A percentile compares a stretch with the other conserved stretches of the same genome.
These are phyloP conservation scores for Calyptommatus sinebrachiatus DNA, from an alignment of 2,113 vertebrate species.

Conservation along the genomic window DNA sequence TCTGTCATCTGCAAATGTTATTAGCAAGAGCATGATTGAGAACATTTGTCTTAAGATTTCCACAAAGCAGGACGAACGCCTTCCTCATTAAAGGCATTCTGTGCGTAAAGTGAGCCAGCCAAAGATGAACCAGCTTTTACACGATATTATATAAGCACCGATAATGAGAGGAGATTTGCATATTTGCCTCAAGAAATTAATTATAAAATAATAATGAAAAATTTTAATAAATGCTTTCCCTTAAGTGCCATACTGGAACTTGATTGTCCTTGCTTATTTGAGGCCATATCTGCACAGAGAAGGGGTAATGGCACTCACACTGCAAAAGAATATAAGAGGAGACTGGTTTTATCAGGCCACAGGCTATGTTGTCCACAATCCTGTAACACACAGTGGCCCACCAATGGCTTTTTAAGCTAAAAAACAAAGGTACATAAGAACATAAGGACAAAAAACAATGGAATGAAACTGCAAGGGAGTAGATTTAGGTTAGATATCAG, in stretches of 20 bases:
- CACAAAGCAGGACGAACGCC: neutral
- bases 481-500: too few species aligned
- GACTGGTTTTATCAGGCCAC: too few species aligned
- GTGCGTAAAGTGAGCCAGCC: neutral
- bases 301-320: too few species aligned
- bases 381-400: too few species aligned
- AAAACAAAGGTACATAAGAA: too few species aligned
- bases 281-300: too few species aligned
- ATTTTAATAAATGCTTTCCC: neutral
- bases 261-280: neutral
- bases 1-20: neutral
- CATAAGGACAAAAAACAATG: too few species aligned
- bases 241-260: neutral
- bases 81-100: neutral
- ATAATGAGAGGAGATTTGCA: neutral
- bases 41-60: neutral
- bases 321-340: too few species aligned
- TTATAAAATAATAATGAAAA: neutral
- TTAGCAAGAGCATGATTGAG: neutral
- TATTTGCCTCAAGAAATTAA: neutral
- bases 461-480: too few species aligned
- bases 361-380: too few species aligned
- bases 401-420: too few species aligned
- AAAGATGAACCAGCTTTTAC: neutral
- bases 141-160: neutral